These are phyloP conservation scores for Saccostrea glomerata DNA, from an alignment of 1,140 invertebrate species.

Conservation along the genomic window DNA sequence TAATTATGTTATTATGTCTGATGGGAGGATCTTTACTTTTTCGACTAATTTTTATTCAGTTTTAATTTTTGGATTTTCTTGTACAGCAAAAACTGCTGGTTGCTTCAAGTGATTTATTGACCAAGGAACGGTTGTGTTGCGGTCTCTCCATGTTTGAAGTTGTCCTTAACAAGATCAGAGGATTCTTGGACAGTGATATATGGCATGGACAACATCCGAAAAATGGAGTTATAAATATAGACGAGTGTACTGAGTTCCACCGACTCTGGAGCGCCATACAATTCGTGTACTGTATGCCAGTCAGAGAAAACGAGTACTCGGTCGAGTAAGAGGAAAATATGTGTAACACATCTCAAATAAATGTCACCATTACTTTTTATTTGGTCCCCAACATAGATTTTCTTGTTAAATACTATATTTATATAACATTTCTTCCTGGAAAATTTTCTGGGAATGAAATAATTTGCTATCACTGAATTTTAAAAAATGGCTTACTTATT, in stretches of 20 bases:
- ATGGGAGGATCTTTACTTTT: neutral
- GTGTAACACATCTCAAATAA: no score
- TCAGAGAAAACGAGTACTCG: constrained; percentile 97
- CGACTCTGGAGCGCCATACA: constrained; percentile 98
- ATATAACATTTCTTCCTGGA: no score
- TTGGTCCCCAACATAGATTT: no score
- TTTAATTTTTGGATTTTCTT: constrained; percentile 9
- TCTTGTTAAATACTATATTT: no score
- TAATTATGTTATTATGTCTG: neutral
- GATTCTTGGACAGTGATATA: constrained; percentile 90
- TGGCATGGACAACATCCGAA: constrained; percentile 93
- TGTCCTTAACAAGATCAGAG: constrained; percentile 90
- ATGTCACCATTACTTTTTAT: no score
- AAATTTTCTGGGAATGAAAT: no score
- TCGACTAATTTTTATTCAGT: neutral
- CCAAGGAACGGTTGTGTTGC: constrained; percentile 97
- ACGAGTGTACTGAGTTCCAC: constrained; percentile 98
- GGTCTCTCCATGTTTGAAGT: constrained; percentile 98
- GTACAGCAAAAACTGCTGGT: constrained; percentile 74
- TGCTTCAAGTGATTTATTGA: constrained; percentile 95
- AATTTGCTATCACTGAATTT: neutral
- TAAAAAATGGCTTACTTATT: constrained; percentile 54
- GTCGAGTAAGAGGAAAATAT: constrained; percentile 89
- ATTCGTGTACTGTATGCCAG: constrained; percentile 98
- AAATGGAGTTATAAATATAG: constrained; percentile 96